These are phyloP conservation scores for Rhinichthys klamathensis DNA, from an alignment of 2,113 vertebrate genomes.

Conservation along the genomic window DNA sequence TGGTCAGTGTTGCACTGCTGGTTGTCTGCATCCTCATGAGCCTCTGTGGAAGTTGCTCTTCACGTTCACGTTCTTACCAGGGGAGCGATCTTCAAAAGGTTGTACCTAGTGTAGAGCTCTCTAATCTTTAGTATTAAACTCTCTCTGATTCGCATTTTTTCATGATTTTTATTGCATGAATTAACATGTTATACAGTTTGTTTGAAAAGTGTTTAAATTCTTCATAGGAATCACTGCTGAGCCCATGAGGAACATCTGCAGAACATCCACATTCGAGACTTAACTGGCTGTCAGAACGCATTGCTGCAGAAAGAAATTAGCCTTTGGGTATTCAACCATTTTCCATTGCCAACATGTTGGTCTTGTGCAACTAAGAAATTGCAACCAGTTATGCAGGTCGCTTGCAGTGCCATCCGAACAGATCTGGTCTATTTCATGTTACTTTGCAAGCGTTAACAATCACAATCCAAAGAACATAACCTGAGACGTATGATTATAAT, in stretches of 20 bases:
- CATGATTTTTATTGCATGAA: not conserved
- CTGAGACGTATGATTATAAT: not conserved
- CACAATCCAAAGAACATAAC: not conserved
- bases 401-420: not conserved
- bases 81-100: constrained; percentile 68
- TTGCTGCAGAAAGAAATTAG: not conserved
- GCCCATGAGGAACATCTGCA: constrained; percentile 53
- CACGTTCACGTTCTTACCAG: constrained; percentile 49
- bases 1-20: constrained; percentile 69
- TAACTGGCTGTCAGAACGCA: not conserved
- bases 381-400: not conserved
- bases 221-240: constrained; percentile 70
- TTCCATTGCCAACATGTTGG: not conserved
- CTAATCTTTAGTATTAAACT: not conserved
- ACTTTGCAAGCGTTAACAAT: not conserved
- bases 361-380: not conserved
- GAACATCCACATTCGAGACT: not conserved
- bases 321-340: not conserved
- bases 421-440: not conserved
- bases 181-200: not conserved
- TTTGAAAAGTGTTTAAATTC: not conserved
- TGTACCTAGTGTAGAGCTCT: constrained; percentile 24
- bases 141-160: not conserved
- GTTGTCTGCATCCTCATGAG: constrained; percentile 71
- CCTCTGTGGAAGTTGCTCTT: constrained; percentile 63